Evolutionary conservation across 2,888 invertebrate genomes (phyloP).

Genomic region (Ornithoptera alexandrae): DNA sequence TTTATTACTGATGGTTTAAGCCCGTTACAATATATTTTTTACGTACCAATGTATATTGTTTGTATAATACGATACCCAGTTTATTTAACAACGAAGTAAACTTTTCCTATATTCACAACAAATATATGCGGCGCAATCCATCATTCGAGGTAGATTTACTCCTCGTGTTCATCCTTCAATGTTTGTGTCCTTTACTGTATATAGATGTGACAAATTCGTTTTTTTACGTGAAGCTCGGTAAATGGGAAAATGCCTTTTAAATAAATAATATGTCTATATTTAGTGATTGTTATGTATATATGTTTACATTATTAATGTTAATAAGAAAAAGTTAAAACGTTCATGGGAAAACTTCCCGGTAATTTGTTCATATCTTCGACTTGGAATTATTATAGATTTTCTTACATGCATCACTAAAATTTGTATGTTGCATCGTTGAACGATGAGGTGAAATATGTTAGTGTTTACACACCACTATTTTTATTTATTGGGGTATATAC

Average conservation of each 20-base stretch:
- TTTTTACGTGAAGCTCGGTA: too few relatives aligned
- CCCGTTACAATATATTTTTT: constrained; percentile 21
- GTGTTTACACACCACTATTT: not conserved
- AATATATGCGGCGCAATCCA: constrained; percentile 7
- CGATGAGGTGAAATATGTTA: not conserved
- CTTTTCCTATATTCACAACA: constrained; percentile 19
- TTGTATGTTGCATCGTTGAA: not conserved
- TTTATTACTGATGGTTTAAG: constrained; percentile 1
- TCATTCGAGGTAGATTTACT: constrained; percentile 7
- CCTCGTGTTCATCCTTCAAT: constrained; percentile 1
- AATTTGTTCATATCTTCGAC: not conserved
- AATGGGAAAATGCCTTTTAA: too few relatives aligned
- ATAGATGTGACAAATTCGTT: too few relatives aligned
- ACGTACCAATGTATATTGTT: constrained; percentile 13
- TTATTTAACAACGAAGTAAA: constrained; percentile 19
- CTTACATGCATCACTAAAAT: not conserved
- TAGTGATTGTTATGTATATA: too few relatives aligned
- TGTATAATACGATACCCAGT: constrained; percentile 13
- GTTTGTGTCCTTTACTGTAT: not conserved
- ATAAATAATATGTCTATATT: too few relatives aligned
- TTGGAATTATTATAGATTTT: not conserved
- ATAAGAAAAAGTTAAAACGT: too few relatives aligned
- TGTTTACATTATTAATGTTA: too few relatives aligned
- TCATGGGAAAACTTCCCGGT: too few relatives aligned
- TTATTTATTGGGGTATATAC: too few relatives aligned